A percentile compares a stretch with the other conserved stretches of the same genome.
Evolutionary conservation across 2,797 vertebrate species (phyloP).

Genomic region (Lates japonicus): DNA sequence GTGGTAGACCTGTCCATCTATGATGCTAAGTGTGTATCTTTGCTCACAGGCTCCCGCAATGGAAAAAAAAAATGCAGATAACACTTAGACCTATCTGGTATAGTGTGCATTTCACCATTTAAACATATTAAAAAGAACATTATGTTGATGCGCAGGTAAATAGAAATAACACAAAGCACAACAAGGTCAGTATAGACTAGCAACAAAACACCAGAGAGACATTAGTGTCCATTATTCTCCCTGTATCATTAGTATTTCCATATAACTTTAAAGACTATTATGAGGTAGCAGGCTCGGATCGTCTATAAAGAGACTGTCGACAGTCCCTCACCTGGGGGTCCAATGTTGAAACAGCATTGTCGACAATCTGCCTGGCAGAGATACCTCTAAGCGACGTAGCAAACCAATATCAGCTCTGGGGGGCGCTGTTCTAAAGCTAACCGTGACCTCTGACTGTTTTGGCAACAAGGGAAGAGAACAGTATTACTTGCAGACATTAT

Average conservation of each 20-base stretch:
- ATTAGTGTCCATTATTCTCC: neutral
- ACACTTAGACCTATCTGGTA: neutral
- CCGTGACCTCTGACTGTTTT: constrained; percentile 21
- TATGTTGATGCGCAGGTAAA: neutral
- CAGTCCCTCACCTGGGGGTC: neutral
- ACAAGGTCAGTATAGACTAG: neutral
- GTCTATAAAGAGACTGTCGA: constrained; percentile 22
- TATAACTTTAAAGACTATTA: constrained; percentile 13
- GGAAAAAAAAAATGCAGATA: neutral
- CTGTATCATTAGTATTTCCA: constrained; percentile 32
- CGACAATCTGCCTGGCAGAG: neutral
- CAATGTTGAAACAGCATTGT: neutral
- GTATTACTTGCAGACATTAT: neutral
- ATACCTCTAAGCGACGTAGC: neutral
- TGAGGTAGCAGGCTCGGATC: constrained; percentile 24
- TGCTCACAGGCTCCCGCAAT: neutral
- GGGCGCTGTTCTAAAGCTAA: constrained; percentile 47
- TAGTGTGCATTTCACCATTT: neutral
- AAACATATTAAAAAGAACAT: neutral
- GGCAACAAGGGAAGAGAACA: neutral
- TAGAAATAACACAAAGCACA: constrained; percentile 1
- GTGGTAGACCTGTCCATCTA: neutral
- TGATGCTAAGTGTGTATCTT: neutral
- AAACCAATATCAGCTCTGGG: neutral
- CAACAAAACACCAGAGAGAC: neutral